Evolutionary conservation across 2,888 invertebrate genomes (phyloP), one percentile per base, ranked within the genome.

Genomic region (Hypolimnas misippus): DNA sequence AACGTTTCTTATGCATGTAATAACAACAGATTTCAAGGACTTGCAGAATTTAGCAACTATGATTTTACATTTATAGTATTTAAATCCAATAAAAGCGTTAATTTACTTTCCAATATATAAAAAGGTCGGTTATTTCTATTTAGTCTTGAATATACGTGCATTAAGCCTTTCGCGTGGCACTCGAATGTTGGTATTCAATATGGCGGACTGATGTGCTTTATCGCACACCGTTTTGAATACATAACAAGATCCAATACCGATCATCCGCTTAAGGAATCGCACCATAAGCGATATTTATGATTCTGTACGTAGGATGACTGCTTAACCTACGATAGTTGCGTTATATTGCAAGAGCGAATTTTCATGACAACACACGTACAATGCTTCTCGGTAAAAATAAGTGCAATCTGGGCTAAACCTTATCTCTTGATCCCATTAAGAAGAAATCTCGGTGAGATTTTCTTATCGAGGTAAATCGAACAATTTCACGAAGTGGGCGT

Each of bases 171-270:
- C 21, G 40, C 21, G 46, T 46, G 46, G 53, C 17, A 53, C 21
- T 38, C 35, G 35, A 52, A n/a, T n/a, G 54, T 60, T 57, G 66
- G 64, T 67, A 70, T 70, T 67, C 70, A 69, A 67, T 49, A 67
- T 65, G 67, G 67, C 69, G 61, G 54, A 6, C 50, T 19, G 61
- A 56, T 58, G 62, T 60, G 67, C 51, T 54, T 56, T 66, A 67
- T 64, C 61, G 55, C 17, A 53, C 57, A 56, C n/a, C 54, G 68
- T 25, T 44, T 52, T 52, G 72, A 66, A 72, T 72, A 67, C 67
- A 16, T 65, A 69, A 70, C 66, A 40, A 59, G 58, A 56, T 56
- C 54, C 57, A 65, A 57, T 58, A 63, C 54, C 65, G 59, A 55
- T 57, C 57, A 59, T 50, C 65, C 69, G 55, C 33, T 55, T 72